These are phyloP conservation scores for Drosophila tropicalis DNA, from an alignment of 1,140 invertebrate genomes.

Conservation along the genomic window DNA sequence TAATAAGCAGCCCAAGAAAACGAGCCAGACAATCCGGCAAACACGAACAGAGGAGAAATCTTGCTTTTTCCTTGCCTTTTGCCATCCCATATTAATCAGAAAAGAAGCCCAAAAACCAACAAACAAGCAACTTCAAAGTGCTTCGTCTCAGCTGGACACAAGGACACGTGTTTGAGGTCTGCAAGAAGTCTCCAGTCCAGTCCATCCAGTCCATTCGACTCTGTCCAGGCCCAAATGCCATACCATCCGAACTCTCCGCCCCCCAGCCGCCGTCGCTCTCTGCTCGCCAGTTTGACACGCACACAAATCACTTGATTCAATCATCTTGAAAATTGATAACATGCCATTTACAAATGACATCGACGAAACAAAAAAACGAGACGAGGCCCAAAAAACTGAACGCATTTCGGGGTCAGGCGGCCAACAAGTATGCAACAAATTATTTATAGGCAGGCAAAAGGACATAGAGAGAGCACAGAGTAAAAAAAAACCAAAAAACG, in stretches of 20 bases:
- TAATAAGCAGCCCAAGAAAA: conserved; percentile 62
- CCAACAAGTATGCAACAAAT: conserved; percentile 73
- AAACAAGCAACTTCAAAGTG: conserved; percentile 49
- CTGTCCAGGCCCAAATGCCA: not conserved
- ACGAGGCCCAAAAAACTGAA: conserved; percentile 57
- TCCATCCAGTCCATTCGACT: no score
- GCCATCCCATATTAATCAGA: conserved; percentile 39
- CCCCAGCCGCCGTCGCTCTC: not conserved
- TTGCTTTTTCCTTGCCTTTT: conserved; percentile 8
- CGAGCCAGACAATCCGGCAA: conserved; percentile 38
- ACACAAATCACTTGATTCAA: conserved; percentile 83
- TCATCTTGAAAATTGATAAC: conserved; percentile 83
- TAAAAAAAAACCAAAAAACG: conserved; percentile 12
- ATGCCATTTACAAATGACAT: conserved; percentile 83
- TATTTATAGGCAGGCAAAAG: conserved; percentile 63
- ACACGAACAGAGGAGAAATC: conserved; percentile 29
- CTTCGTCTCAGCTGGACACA: conserved; percentile 48
- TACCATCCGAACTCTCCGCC: not conserved
- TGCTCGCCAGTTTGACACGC: conserved; percentile 60
- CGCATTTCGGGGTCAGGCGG: conserved; percentile 43
- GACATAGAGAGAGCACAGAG: conserved; percentile 29
- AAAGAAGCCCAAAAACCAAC: conserved; percentile 65
- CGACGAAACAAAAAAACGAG: conserved; percentile 28
- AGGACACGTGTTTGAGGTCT: conserved; percentile 32
- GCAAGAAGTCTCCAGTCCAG: not conserved